These are phyloP conservation scores for Theristus sp. DNA, from an alignment of 2,888 invertebrate genomes.

Conservation along the genomic window DNA sequence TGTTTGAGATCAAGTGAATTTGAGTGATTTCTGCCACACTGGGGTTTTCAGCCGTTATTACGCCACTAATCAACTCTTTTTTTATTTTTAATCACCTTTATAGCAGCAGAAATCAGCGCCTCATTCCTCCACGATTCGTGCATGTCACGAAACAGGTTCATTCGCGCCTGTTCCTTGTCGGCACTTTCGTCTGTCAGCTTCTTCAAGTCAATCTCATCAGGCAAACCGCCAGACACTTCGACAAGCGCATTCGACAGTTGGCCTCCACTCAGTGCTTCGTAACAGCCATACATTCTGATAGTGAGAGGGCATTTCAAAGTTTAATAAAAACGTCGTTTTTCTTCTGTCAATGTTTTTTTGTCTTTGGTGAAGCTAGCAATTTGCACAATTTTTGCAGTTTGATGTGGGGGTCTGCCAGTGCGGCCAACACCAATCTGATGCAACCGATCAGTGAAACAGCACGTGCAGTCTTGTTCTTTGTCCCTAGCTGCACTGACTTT, in stretches of 20 bases:
- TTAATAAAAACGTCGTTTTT: no score
- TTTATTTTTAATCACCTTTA: conserved; percentile 16
- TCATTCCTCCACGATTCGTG: conserved; percentile 38
- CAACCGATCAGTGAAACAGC: no score
- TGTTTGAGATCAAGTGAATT: no score
- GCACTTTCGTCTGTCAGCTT: neutral
- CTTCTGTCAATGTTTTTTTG: no score
- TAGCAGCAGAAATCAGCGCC: conserved; percentile 43
- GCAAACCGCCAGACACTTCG: conserved; percentile 23
- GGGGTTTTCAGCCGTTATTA: no score
- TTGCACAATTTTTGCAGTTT: no score
- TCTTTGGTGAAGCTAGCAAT: no score
- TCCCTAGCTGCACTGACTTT: conserved; percentile 34
- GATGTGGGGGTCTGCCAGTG: no score
- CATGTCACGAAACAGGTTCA: neutral
- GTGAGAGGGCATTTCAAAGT: no score
- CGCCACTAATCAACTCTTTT: no score
- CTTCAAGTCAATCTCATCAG: neutral
- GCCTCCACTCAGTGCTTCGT: conserved; percentile 44
- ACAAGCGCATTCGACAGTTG: conserved; percentile 43
- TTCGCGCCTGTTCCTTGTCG: neutral
- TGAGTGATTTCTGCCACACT: no score
- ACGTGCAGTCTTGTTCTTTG: neutral
- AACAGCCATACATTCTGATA: conserved; percentile 39
- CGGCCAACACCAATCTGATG: no score